Evolutionary conservation across 2,113 vertebrate species (phyloP), one percentile per base, ranked within the genome.

Genomic region (Labeo catla): DNA sequence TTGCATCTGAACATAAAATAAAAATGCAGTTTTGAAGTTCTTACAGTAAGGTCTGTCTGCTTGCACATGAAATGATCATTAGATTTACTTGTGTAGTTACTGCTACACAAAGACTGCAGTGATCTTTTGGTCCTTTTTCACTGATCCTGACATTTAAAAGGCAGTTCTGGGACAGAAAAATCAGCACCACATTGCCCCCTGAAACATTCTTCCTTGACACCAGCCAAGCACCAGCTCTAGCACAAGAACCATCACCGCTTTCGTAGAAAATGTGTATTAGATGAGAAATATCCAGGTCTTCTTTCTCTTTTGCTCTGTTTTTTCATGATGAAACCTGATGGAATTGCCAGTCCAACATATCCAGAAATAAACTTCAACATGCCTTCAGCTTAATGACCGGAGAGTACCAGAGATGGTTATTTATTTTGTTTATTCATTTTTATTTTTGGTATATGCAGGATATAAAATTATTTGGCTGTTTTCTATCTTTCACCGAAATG

Each of bases 31-130:
- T 78, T 78, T 57, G 34, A 21, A 59, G 52, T 36, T 43, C 43
- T 59, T 16, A 79, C 19, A 11, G 19, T n/a, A 59, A 36, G 34
- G 36, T 80, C 21, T 80, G 12, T 63, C 57, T 63, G 39, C 21
- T 63, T 63, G 19, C 39, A 63, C 34, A 63, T n/a, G 15, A 63
- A 76, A 76, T 76, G 72, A 76, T 76, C 72, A 76, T 76, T 49
- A 49, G 72, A 49, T 76, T 76, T 23, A 28, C 28, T 28, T 28
- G 28, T 28, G 28, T 28, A 76, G 72, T 76, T 49, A 76, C 43
- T 49, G 72, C 21, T 74, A 49, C 72, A 47, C 21, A 47, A 47
- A 23, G 39, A n/a, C 68, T 74, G 21, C 4, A 15, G 21, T 47
- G 72, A 74, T 74, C 21, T 47, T 49, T 12, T 23, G 72, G 23